Evolutionary conservation across 2,888 invertebrate species (phyloP).

Genomic region (Tetanocera ferruginea): DNA sequence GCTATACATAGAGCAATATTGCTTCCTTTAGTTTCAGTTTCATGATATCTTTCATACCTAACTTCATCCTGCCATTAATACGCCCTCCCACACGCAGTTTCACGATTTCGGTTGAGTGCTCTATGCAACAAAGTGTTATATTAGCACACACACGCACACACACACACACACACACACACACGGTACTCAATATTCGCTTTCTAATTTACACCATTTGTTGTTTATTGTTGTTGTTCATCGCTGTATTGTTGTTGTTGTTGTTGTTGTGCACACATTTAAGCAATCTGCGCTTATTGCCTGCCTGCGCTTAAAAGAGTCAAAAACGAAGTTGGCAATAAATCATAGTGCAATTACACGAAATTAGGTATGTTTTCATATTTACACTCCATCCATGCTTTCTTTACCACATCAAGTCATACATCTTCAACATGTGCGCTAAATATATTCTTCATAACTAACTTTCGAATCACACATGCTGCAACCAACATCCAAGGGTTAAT

Average conservation of each 20-base stretch:
- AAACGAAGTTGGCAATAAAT: conserved; percentile 66
- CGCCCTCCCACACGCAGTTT: neutral
- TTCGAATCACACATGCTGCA: too few species aligned
- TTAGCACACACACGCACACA: neutral
- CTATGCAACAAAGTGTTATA: neutral
- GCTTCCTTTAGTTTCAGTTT: conserved; percentile 19
- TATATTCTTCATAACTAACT: too few species aligned
- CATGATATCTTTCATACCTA: neutral
- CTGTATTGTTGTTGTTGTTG: conserved; percentile 7
- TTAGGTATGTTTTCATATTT: conserved; percentile 66
- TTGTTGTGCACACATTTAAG: neutral
- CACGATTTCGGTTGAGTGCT: neutral
- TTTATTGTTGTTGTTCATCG: conserved; percentile 20
- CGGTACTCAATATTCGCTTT: conserved; percentile 43
- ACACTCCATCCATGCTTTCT: conserved; percentile 40
- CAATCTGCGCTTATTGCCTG: neutral
- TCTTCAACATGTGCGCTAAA: too few species aligned
- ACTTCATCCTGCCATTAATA: neutral
- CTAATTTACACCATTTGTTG: conserved; percentile 48
- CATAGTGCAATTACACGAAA: conserved; percentile 68
- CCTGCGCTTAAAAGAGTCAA: conserved; percentile 58
- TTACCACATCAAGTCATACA: too few species aligned
- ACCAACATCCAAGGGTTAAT: too few species aligned
- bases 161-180: neutral
- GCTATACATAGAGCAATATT: neutral